These are phyloP conservation scores for Macrobrachium nipponense DNA, from an alignment of 1,140 invertebrate species.

Conservation along the genomic window DNA sequence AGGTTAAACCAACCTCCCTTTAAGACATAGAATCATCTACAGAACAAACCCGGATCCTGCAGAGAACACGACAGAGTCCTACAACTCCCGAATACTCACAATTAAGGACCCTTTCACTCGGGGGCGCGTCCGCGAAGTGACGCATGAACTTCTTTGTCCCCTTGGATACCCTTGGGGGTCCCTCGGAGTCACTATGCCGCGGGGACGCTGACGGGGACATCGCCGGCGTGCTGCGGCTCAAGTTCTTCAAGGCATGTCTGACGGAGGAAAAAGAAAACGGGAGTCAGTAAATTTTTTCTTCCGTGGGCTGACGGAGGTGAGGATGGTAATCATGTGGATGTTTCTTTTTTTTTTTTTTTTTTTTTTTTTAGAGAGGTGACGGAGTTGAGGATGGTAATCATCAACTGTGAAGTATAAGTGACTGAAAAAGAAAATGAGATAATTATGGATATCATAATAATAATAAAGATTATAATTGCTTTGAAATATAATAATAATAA, in stretches of 20 bases:
- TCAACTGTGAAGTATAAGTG: too few species aligned
- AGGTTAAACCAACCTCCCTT: too few species aligned
- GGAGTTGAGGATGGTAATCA: too few species aligned
- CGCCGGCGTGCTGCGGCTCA: slow-evolving; percentile 53
- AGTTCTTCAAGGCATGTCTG: slow-evolving; percentile 58
- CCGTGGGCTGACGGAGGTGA: neutral
- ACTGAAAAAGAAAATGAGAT: too few species aligned
- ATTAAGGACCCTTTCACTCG: slow-evolving; percentile 46
- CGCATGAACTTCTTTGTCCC: slow-evolving; percentile 56
- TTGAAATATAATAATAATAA: too few species aligned
- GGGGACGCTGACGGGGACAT: slow-evolving; percentile 54
- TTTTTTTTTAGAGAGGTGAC: too few species aligned
- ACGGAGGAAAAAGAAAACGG: neutral
- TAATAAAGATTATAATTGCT: too few species aligned
- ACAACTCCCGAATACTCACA: slow-evolving; percentile 23
- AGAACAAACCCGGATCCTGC: too few species aligned
- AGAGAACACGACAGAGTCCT: neutral
- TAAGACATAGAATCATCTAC: neutral
- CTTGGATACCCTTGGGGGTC: slow-evolving; percentile 41
- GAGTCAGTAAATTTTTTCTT: neutral
- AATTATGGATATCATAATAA: too few species aligned
- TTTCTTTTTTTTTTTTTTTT: too few species aligned
- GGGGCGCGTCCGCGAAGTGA: slow-evolving; percentile 49
- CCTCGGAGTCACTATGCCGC: slow-evolving; percentile 53
- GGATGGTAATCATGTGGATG: neutral